These are phyloP conservation scores for Hemistola chrysoprasaria DNA, from an alignment of 2,888 invertebrate species.

Conservation along the genomic window DNA sequence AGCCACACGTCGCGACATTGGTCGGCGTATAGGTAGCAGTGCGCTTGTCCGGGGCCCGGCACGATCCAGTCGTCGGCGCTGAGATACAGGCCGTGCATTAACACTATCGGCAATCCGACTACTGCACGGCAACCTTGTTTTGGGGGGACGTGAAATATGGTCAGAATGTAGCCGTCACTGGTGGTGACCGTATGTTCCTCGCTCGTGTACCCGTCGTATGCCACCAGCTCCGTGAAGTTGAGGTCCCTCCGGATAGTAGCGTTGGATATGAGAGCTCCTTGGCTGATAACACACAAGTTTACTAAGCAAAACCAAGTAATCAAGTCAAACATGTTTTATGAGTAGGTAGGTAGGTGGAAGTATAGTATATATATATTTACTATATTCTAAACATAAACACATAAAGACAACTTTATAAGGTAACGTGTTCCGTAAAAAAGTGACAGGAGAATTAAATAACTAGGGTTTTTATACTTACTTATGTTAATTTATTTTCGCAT, in stretches of 20 bases:
- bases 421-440: too few relatives aligned
- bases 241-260: constrained; percentile 27
- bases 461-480: too few relatives aligned
- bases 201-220: constrained; percentile 32
- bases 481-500: too few relatives aligned
- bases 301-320: too few relatives aligned
- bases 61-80: constrained; percentile 38
- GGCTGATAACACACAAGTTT: too few relatives aligned
- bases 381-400: too few relatives aligned
- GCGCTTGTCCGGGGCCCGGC: constrained; percentile 34
- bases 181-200: constrained; percentile 38
- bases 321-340: too few relatives aligned
- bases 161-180: constrained; percentile 41
- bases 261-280: too few relatives aligned
- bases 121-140: constrained; percentile 11
- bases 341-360: too few relatives aligned
- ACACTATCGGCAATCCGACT: constrained; percentile 22
- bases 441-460: too few relatives aligned
- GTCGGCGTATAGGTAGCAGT: constrained; percentile 38
- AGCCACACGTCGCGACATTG: constrained; percentile 36
- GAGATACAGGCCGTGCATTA: constrained; percentile 37
- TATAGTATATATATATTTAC: too few relatives aligned
- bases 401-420: too few relatives aligned
- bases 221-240: constrained; percentile 34
- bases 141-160: constrained; percentile 31